A percentile compares a stretch with the other conserved stretches of the same genome.
phyloP scores from a whole-genome alignment of 2,888 invertebrate genomes.

The Agrochola lychnidis region DNA sequence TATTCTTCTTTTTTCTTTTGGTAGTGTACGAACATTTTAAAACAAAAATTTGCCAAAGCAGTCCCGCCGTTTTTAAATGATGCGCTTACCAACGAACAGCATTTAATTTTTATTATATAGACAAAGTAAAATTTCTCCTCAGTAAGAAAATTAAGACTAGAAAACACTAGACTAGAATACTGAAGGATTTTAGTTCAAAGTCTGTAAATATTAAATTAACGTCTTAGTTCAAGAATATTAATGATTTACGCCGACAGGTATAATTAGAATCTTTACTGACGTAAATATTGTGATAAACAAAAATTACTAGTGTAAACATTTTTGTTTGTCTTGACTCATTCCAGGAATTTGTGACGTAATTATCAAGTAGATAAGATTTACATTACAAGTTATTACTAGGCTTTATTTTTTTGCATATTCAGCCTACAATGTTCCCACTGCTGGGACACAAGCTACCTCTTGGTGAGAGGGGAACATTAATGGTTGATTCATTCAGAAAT shows the following conservation, averaged over 20 bases:
- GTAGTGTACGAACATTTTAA: no score
- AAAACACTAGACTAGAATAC: neutral
- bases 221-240: neutral
- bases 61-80: no score
- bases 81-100: no score
- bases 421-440: no score
- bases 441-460: no score
- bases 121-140: neutral
- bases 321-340: neutral
- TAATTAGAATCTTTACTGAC: slow-evolving; percentile 5
- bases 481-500: neutral
- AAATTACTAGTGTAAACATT: neutral
- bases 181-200: neutral
- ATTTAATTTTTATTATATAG: no score
- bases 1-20: no score
- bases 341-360: neutral
- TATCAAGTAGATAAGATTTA: neutral
- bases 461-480: no score
- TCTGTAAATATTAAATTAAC: neutral
- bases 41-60: no score
- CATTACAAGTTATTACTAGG: no score
- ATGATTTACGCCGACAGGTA: neutral
- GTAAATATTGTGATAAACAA: slow-evolving; percentile 4
- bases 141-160: neutral
- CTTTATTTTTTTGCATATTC: no score